phyloP scores from a whole-genome alignment of 2,888 invertebrate genomes.

The Alviniconcha strummeri region DNA sequence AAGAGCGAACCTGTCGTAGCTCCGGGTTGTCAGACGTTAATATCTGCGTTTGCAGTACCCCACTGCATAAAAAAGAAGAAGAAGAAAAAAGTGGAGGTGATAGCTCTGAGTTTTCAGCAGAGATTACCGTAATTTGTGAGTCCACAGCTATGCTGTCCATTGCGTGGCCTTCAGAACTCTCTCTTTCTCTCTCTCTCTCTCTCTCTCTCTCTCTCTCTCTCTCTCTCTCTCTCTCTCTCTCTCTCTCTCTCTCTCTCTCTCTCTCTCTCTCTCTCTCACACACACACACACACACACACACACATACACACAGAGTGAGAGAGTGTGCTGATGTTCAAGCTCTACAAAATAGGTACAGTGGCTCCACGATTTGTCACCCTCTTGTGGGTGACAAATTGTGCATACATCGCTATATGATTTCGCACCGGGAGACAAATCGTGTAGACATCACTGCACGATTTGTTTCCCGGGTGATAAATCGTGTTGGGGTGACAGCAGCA shows the following conservation, averaged over 20 bases:
- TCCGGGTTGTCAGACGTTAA: no score
- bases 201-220: background rate
- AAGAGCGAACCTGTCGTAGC: no score
- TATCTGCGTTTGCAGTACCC: no score
- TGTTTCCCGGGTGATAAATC: background rate
- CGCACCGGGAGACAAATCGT: background rate
- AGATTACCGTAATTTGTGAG: no score
- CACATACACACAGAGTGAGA: background rate
- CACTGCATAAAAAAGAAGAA: no score
- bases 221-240: background rate
- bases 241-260: background rate
- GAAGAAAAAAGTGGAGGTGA: no score
- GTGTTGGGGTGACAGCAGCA: background rate
- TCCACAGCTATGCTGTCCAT: no score
- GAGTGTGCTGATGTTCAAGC: background rate
- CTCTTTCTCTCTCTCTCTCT: background rate
- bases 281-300: no score
- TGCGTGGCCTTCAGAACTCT: background rate
- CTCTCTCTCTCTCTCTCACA: background rate
- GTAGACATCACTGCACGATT: no score
- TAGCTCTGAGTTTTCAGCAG: no score
- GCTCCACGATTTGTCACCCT: background rate
- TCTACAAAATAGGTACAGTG: no score
- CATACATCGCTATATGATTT: no score
- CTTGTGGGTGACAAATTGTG: background rate